Percentiles rank a stretch among this genome's conserved stretches.
Evolutionary conservation across 1,140 invertebrate species (phyloP).

Genomic region (Drosophila biarmipes): DNA sequence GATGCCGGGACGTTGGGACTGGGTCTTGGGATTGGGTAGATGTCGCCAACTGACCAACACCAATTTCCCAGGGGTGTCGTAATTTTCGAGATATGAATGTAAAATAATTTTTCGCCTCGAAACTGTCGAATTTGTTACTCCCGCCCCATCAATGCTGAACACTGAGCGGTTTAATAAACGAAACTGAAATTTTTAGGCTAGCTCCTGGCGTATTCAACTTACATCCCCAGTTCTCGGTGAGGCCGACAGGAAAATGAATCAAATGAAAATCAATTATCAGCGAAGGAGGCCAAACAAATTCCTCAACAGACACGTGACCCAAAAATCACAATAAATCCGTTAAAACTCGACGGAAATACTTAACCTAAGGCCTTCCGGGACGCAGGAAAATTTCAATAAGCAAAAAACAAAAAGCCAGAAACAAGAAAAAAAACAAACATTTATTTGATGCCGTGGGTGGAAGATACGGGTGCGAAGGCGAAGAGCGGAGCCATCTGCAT

Average conservation of each 20-base stretch:
- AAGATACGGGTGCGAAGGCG: conserved; percentile 16
- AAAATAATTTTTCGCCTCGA: conserved; percentile 61
- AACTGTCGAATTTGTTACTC: conserved; percentile 74
- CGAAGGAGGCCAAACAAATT: conserved; percentile 36
- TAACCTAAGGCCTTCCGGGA: conserved; percentile 27
- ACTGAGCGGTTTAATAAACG: background rate
- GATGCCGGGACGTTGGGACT: background rate
- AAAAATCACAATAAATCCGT: conserved; percentile 80
- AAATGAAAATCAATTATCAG: conserved; percentile 73
- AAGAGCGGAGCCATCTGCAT: conserved; percentile 18
- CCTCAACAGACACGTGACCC: conserved; percentile 71
- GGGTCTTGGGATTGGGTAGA: background rate
- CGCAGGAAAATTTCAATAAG: conserved; percentile 70
- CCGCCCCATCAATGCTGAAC: conserved; percentile 37
- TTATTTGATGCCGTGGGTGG: conserved; percentile 16
- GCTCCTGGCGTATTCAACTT: conserved; percentile 7
- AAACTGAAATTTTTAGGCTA: background rate
- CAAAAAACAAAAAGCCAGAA: background rate
- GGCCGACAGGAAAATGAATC: conserved; percentile 51
- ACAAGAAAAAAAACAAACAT: conserved; percentile 9
- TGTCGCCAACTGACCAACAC: conserved; percentile 66
- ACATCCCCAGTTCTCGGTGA: background rate
- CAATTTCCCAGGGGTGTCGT: conserved; percentile 71
- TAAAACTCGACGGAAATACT: conserved; percentile 62
- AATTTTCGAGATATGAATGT: conserved; percentile 80